phyloP scores from a whole-genome alignment of 2,797 vertebrate species.

The Odontamblyopus rebecca region DNA sequence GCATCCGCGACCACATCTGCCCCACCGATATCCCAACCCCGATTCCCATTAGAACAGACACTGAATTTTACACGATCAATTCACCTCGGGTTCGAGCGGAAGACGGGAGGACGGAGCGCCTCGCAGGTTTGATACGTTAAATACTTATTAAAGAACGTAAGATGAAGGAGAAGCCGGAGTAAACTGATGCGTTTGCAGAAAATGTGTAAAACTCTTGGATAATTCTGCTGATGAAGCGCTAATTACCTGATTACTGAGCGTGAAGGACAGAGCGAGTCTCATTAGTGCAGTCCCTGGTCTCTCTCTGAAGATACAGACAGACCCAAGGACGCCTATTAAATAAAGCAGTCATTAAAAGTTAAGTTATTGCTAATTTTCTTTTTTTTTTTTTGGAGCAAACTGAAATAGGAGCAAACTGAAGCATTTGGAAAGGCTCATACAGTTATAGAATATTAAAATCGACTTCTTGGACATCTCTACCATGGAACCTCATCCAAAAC shows the following conservation, averaged over 20 bases:
- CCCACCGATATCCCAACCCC: slow-evolving; percentile 20
- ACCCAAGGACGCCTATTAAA: not conserved
- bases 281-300: not conserved
- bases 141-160: not conserved
- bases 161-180: not conserved
- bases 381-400: not conserved
- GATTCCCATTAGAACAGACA: not conserved
- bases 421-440: no score
- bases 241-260: not conserved
- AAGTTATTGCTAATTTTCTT: not conserved
- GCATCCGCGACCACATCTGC: slow-evolving; percentile 43
- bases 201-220: slow-evolving; percentile 1
- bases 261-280: not conserved
- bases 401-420: no score
- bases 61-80: not conserved
- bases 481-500: no score
- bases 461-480: no score
- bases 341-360: not conserved
- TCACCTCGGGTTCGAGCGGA: not conserved
- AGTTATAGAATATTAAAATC: no score
- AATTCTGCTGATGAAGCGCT: slow-evolving; percentile 7
- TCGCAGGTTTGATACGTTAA: not conserved
- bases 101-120: not conserved
- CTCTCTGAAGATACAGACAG: not conserved
- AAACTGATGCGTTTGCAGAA: slow-evolving; percentile 7